Evolutionary conservation across 2,888 invertebrate species (phyloP), one percentile per base, ranked within the genome.

Genomic region (Stenoptilia bipunctidactyla): DNA sequence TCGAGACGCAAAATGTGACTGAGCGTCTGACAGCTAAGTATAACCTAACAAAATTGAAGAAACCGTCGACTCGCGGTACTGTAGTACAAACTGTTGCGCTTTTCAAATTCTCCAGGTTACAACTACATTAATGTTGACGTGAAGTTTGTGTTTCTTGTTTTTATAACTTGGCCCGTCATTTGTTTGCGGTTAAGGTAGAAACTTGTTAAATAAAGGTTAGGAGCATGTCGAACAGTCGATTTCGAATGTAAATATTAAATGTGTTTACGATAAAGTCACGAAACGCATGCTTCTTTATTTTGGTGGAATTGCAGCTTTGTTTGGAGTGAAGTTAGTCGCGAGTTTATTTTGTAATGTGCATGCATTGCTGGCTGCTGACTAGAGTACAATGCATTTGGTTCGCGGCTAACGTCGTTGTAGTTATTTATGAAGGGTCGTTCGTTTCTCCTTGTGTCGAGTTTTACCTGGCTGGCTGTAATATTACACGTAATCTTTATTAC

Each of bases 211-310:
- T 30, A 30, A n/a, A 20, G 20, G 20, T 20, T 20, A 20, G 20
- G 20, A 20, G n/a, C 30, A 12, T 30, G 30, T 30, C 12, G n/a
- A 30, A 30, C 9, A 30, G n/a, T 30, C 9, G 10, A 30, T 30
- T 30, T 30, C 30, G 30, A 30, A n/a, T 8, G 30, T 30, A 30
- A 30, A 30, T 10, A 59, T 12, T 10, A 50, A 47, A 49, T 56
- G 66, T 72, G 71, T 72, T 82, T 71, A 68, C 55, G 59, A 62
- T 55, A 53, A 58, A 69, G 71, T 67, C 79, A 79, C 77, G 80
- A 60, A 61, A 58, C 42, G 40, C 30, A 30, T n/a, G 30, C 3
- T 20, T 5, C n/a, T 30, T 30, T 30, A 12, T 30, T 52, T 41
- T 44, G 48, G 20, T 20, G 3, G 8, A 20, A 3, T 20, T 20